These are phyloP conservation scores for Oenanthe melanoleuca DNA, from an alignment of 2,113 vertebrate species.

Conservation along the genomic window DNA sequence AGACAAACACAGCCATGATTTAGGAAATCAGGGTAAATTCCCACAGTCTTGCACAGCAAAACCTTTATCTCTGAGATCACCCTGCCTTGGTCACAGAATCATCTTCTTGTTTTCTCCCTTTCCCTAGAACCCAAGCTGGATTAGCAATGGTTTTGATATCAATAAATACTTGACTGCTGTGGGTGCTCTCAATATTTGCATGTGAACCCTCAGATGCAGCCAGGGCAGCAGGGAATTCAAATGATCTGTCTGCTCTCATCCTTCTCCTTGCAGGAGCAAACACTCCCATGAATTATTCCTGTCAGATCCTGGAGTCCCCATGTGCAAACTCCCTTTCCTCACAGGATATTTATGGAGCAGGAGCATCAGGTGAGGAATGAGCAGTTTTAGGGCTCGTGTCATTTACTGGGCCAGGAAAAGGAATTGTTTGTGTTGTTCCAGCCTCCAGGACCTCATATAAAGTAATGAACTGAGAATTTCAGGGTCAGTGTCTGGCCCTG, in stretches of 20 bases:
- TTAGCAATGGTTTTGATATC: not conserved
- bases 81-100: not conserved
- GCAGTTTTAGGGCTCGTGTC: not conserved
- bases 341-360: not conserved
- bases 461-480: not conserved
- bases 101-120: not conserved
- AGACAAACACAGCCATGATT: not conserved
- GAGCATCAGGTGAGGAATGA: not conserved
- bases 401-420: not conserved
- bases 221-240: not conserved
- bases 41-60: not conserved
- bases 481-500: not conserved
- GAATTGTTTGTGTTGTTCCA: not conserved
- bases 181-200: not conserved
- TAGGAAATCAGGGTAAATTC: not conserved
- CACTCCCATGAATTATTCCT: not conserved
- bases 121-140: not conserved
- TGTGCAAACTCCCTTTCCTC: not conserved
- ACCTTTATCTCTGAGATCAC: rapidly evolving
- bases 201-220: not conserved
- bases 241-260: not conserved
- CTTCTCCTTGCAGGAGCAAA: not conserved
- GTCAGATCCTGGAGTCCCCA: not conserved
- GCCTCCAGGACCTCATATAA: not conserved
- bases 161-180: not conserved